Conservation (phyloP, 1,140 invertebrate genomes). For the Neodiprion lecontei region DNA sequence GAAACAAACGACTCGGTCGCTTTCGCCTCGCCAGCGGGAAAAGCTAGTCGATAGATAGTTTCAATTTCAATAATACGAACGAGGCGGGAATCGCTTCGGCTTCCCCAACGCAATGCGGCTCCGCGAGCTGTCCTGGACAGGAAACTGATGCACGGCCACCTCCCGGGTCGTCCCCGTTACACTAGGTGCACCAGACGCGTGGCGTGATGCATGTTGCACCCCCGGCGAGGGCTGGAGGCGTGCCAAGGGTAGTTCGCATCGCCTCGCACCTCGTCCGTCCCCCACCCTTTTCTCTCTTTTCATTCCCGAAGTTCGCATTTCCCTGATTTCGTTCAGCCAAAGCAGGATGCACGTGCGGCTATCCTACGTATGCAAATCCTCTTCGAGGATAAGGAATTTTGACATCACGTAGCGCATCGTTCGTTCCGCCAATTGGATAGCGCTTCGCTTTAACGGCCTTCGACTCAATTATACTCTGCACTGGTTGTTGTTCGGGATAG, state of each 20-base stretch:
- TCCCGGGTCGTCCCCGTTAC: neutral
- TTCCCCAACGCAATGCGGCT: neutral
- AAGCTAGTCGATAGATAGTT: neutral
- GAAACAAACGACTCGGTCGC: neutral
- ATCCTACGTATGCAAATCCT: neutral
- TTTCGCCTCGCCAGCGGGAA: neutral
- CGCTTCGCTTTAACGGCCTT: neutral
- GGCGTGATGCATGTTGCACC: slow-evolving; percentile 12
- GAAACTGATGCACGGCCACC: slow-evolving; percentile 14
- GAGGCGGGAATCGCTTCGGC: neutral
- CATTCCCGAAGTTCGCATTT: neutral
- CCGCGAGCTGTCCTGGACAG: neutral
- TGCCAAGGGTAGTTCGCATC: slow-evolving; percentile 10
- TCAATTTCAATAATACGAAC: slow-evolving; percentile 1
- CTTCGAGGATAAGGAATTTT: no score
- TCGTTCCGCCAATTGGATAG: neutral
- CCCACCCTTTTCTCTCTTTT: neutral
- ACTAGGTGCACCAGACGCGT: slow-evolving; percentile 14
- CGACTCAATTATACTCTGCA: no score
- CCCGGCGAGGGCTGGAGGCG: slow-evolving; percentile 5
- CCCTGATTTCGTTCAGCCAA: neutral
- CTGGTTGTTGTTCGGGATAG: no score
- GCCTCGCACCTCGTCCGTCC: neutral
- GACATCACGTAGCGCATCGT: neutral
- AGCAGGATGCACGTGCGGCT: neutral